Conservation (phyloP, 2,888 invertebrate genomes). For the Eilema sororculum region DNA sequence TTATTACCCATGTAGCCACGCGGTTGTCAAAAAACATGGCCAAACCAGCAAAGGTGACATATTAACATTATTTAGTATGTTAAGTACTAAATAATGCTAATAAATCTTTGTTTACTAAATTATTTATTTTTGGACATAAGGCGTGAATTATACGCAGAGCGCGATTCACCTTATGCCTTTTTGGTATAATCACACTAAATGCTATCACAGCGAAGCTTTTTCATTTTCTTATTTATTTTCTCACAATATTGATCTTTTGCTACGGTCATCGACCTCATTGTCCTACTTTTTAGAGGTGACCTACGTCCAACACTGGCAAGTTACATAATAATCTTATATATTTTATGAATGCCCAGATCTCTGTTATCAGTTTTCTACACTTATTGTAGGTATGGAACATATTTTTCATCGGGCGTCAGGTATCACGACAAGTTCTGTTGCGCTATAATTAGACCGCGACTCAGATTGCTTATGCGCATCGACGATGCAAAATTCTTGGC, state of each 20-base stretch:
- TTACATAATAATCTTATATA: neutral
- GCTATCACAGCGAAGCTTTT: neutral
- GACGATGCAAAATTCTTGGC: slow-evolving; percentile 71
- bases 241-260: neutral
- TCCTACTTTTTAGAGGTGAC: neutral
- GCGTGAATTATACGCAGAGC: too few relatives aligned
- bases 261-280: neutral
- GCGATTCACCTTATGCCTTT: too few relatives aligned
- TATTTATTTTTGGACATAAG: neutral
- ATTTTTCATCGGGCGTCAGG: slow-evolving; percentile 63
- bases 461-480: slow-evolving; percentile 74
- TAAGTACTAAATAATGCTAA: too few relatives aligned
- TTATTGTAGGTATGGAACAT: slow-evolving; percentile 23
- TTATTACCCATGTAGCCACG: neutral
- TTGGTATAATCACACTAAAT: neutral
- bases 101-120: neutral
- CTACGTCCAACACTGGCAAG: neutral
- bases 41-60: neutral
- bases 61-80: too few relatives aligned
- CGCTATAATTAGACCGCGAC: slow-evolving; percentile 73
- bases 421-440: slow-evolving; percentile 63
- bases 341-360: slow-evolving; percentile 12
- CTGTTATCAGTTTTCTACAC: slow-evolving; percentile 11
- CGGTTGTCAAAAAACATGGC: neutral
- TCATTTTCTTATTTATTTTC: neutral